These are phyloP conservation scores for Azorinus chamasolen DNA, from an alignment of 2,888 invertebrate species.

Conservation along the genomic window DNA sequence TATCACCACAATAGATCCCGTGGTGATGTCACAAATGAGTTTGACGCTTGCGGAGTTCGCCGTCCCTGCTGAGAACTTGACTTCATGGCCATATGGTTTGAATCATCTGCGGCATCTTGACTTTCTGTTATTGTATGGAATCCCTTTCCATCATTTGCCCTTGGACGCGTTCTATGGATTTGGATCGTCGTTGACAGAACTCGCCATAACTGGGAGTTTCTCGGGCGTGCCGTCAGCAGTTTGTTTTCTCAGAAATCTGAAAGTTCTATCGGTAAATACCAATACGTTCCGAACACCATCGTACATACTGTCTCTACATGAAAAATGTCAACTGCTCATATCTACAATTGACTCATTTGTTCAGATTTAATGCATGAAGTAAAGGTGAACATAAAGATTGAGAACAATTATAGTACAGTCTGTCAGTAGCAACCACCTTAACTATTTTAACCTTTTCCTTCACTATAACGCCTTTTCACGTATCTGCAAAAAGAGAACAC, in stretches of 20 bases:
- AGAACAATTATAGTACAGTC: too few relatives aligned
- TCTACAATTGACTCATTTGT: too few relatives aligned
- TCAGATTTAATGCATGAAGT: too few relatives aligned
- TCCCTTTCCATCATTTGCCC: background rate
- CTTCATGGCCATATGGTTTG: conserved; percentile 5
- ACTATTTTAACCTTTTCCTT: too few relatives aligned
- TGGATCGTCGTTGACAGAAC: background rate
- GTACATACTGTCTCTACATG: too few relatives aligned
- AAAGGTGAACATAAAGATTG: too few relatives aligned
- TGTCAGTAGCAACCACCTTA: too few relatives aligned
- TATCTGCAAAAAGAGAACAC: too few relatives aligned
- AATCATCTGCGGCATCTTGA: background rate
- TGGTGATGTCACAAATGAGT: background rate
- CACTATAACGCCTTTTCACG: too few relatives aligned
- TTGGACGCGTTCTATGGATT: conserved; percentile 5
- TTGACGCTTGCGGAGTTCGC: background rate
- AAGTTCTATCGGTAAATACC: background rate
- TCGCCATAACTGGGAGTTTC: background rate
- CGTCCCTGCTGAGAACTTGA: background rate
- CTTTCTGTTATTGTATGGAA: background rate
- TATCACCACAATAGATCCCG: background rate
- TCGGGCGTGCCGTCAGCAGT: conserved; percentile 2
- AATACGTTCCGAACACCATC: too few relatives aligned
- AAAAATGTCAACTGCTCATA: too few relatives aligned
- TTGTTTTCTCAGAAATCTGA: background rate